Percentiles rank a stretch among this genome's conserved stretches.
phyloP scores from a whole-genome alignment of 64 coral and sea anemone species.

The Actinia equina region DNA sequence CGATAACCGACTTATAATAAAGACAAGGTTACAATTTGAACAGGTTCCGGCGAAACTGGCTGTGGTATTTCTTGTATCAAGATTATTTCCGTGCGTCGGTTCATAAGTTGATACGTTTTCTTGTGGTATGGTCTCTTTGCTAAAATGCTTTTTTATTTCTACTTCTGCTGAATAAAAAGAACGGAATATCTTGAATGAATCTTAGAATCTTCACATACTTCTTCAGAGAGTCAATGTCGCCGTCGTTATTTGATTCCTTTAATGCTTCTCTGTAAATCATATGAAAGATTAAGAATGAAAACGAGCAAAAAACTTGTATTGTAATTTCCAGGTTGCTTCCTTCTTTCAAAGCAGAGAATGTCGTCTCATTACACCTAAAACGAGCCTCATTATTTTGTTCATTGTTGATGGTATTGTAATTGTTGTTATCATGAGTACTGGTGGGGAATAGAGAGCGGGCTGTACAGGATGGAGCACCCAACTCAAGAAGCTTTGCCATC shows the following conservation, averaged over 20 bases:
- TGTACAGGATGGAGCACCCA: background rate
- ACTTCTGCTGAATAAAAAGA: too few relatives aligned
- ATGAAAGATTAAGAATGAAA: conserved; percentile 1
- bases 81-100: too few relatives aligned
- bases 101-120: too few relatives aligned
- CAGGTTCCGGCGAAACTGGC: too few relatives aligned
- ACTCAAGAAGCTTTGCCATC: background rate
- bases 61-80: too few relatives aligned
- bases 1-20: too few relatives aligned
- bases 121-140: too few relatives aligned
- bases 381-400: background rate
- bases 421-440: background rate
- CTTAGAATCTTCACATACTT: background rate
- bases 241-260: background rate
- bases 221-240: too few relatives aligned
- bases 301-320: background rate
- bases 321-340: background rate
- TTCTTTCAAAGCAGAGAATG: background rate
- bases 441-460: too few relatives aligned
- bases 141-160: too few relatives aligned
- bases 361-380: background rate
- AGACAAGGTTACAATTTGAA: too few relatives aligned
- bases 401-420: background rate
- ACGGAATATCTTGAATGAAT: background rate
- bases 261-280: background rate